These are phyloP conservation scores for Meles meles DNA, from an alignment of 2,113 vertebrate genomes.

Conservation along the genomic window DNA sequence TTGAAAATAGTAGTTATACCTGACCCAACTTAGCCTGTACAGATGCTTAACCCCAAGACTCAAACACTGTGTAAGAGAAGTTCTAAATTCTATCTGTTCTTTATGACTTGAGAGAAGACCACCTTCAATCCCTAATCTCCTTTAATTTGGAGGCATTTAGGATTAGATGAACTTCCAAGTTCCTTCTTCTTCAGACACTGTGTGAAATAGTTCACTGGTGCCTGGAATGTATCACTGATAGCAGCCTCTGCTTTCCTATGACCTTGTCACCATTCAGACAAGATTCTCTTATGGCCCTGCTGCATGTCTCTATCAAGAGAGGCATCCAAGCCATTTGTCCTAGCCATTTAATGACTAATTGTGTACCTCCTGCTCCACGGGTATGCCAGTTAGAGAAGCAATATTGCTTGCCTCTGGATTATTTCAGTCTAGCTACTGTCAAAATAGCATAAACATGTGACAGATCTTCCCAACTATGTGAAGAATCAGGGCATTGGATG, in stretches of 20 bases:
- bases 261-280: neutral
- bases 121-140: neutral
- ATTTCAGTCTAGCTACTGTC: conserved; percentile 40
- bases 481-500: conserved; percentile 18
- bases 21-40: neutral
- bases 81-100: neutral
- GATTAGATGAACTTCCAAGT: neutral
- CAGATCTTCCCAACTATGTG: conserved; percentile 17
- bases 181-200: neutral
- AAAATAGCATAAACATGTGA: conserved; percentile 35
- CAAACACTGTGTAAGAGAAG: neutral
- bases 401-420: neutral
- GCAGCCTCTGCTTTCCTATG: neutral
- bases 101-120: neutral
- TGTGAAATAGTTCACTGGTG: neutral
- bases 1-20: neutral
- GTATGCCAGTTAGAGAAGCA: neutral
- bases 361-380: neutral
- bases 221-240: neutral
- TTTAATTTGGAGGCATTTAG: neutral
- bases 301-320: neutral
- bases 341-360: neutral
- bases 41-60: neutral
- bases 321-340: neutral
- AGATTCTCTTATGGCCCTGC: neutral